Conservation (phyloP, 2,113 vertebrate genomes). For the Balaenoptera acutorostrata region DNA sequence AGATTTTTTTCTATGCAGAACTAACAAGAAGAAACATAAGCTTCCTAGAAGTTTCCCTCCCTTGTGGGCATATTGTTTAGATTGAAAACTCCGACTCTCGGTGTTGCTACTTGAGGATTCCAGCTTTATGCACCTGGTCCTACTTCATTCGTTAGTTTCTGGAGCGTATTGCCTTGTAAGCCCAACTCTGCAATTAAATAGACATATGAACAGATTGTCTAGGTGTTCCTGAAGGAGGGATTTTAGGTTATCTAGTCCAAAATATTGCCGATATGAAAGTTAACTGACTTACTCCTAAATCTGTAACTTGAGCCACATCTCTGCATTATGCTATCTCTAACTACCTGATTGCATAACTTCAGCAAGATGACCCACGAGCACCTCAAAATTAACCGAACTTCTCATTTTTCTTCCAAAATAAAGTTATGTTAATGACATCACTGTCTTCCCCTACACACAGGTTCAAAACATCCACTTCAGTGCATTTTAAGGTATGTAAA, state of each 20-base stretch:
- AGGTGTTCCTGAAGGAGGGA: background rate
- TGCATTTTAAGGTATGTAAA: background rate
- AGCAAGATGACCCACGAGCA: background rate
- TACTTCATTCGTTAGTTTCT: background rate
- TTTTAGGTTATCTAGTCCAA: background rate
- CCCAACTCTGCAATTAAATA: background rate
- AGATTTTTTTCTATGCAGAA: background rate
- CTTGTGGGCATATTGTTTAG: background rate
- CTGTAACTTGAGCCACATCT: no score
- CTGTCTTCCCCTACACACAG: no score
- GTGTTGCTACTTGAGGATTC: background rate
- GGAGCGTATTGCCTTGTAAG: background rate
- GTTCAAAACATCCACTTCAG: background rate
- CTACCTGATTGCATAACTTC: background rate
- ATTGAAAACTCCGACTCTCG: fast-evolving
- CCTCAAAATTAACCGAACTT: background rate
- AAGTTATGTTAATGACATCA: background rate
- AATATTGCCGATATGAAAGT: background rate
- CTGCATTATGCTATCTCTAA: fast-evolving
- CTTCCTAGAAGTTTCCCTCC: background rate
- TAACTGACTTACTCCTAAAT: background rate
- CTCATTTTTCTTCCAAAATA: background rate
- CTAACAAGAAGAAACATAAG: background rate
- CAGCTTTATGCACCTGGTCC: fast-evolving
- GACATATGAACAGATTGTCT: background rate